Conservation (phyloP, 2,113 vertebrate genomes). For the Callospermophilus lateralis region DNA sequence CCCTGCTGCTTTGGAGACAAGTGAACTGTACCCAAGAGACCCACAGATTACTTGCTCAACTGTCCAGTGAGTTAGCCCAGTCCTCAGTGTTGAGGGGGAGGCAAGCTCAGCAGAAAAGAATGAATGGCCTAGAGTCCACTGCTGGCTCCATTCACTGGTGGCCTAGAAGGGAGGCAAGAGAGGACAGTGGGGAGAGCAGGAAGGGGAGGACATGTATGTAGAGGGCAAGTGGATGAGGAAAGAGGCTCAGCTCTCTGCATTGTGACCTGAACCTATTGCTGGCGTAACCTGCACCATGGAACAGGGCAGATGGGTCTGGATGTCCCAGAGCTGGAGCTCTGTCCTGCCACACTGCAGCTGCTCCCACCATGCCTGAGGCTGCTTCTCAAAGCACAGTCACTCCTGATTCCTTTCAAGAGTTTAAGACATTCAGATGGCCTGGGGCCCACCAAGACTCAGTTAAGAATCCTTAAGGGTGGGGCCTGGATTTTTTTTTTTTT, state of each 20-base stretch:
- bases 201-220: background rate
- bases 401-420: background rate
- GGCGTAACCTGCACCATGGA: fast-evolving
- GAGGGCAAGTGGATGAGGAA: background rate
- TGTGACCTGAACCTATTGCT: background rate
- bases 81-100: background rate
- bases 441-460: background rate
- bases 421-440: too few relatives aligned
- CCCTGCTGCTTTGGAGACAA: background rate
- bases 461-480: background rate
- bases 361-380: too few relatives aligned
- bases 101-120: background rate
- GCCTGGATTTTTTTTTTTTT: too few relatives aligned
- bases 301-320: background rate
- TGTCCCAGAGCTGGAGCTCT: background rate
- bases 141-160: background rate
- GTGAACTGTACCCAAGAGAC: background rate
- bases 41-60: background rate
- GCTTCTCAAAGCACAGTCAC: background rate
- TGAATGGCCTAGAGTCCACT: too few relatives aligned
- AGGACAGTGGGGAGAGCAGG: background rate
- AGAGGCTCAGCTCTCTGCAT: background rate
- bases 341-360: background rate
- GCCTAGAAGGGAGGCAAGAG: background rate
- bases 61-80: background rate